phyloP scores from a whole-genome alignment of 1,140 invertebrate species.

The Drosophila ficusphila region DNA sequence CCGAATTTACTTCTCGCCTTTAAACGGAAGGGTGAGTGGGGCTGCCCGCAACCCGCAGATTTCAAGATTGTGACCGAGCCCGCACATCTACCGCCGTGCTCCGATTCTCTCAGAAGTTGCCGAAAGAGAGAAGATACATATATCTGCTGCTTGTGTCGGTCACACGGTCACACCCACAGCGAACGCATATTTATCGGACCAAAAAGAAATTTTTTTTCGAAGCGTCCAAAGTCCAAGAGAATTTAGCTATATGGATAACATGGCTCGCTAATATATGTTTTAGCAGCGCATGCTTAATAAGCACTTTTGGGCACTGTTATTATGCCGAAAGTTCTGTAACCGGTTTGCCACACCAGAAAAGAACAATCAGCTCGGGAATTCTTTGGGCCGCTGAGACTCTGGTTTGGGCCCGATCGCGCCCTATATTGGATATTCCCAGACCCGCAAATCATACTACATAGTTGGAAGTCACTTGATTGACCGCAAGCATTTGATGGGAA shows the following conservation, averaged over 20 bases:
- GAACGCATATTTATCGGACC: constrained; percentile 52
- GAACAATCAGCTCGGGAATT: constrained; percentile 16
- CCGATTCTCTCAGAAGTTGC: not conserved
- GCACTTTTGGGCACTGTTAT: constrained; percentile 59
- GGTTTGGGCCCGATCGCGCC: constrained; percentile 48
- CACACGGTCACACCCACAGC: constrained; percentile 25
- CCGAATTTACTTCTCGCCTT: not conserved
- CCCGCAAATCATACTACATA: not conserved
- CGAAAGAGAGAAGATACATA: not conserved
- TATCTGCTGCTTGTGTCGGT: constrained; percentile 10
- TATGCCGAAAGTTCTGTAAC: constrained; percentile 55
- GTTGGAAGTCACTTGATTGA: constrained; percentile 51
- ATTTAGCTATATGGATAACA: constrained; percentile 24
- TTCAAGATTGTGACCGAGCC: not conserved
- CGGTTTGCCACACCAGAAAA: constrained; percentile 49
- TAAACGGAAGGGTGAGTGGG: not conserved
- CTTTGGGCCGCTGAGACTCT: constrained; percentile 33
- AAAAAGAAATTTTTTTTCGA: constrained; percentile 73
- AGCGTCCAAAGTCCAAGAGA: constrained; percentile 66
- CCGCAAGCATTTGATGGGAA: constrained; percentile 65
- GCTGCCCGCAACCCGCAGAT: not conserved
- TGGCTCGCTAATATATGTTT: constrained; percentile 50
- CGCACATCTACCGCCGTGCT: not conserved
- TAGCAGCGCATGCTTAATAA: constrained; percentile 67
- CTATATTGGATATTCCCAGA: constrained; percentile 33